phyloP scores from a whole-genome alignment of 2,888 invertebrate genomes.

The Sacculina carcini region DNA sequence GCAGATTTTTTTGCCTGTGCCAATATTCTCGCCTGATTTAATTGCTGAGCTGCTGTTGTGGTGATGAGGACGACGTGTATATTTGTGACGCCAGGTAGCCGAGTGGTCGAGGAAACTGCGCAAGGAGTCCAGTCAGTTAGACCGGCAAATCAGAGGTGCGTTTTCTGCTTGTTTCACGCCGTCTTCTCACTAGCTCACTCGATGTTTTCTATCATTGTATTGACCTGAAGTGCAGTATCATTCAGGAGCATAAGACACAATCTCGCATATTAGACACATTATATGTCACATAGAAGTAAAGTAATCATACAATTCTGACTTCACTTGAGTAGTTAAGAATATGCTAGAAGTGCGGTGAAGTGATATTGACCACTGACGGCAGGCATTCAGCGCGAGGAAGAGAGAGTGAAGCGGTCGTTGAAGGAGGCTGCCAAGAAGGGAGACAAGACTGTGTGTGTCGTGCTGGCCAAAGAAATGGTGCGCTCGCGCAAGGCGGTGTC shows the following conservation, averaged over 20 bases:
- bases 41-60: no score
- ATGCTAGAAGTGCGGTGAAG: background rate
- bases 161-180: no score
- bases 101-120: constrained; percentile 87
- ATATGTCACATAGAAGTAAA: no score
- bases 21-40: no score
- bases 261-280: no score
- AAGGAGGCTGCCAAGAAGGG: constrained; percentile 88
- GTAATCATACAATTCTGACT: background rate
- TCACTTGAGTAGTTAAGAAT: background rate
- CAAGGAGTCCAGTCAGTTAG: constrained; percentile 74
- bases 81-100: constrained; percentile 80
- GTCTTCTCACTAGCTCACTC: no score
- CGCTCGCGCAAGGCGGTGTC: constrained; percentile 59
- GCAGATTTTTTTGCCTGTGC: no score
- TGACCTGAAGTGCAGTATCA: no score
- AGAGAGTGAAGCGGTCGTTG: constrained; percentile 71
- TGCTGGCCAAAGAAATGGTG: constrained; percentile 77
- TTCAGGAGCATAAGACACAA: no score
- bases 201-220: no score
- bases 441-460: constrained; percentile 74
- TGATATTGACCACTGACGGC: constrained; percentile 15
- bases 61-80: no score
- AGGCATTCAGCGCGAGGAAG: constrained; percentile 89
- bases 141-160: constrained; percentile 70